phyloP scores from a whole-genome alignment of 2,113 vertebrate species.

The Thomomys bottae region DNA sequence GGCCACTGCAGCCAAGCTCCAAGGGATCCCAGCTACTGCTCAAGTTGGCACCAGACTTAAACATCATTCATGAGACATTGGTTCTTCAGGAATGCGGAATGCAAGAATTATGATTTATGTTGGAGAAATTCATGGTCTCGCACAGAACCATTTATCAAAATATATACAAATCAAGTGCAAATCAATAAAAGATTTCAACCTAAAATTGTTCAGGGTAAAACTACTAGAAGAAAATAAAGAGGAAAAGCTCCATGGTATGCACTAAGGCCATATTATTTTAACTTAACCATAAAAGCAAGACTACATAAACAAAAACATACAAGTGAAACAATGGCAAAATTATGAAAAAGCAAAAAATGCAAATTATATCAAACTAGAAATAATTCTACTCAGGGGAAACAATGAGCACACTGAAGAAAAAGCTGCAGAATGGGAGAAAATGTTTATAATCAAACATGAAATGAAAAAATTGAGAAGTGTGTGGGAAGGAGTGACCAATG shows the following conservation, averaged over 20 bases:
- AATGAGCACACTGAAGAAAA: too few relatives aligned
- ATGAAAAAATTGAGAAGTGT: too few relatives aligned
- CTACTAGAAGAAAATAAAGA: not conserved
- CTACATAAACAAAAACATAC: not conserved
- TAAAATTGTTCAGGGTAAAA: not conserved
- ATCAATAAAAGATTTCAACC: not conserved
- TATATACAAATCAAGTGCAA: not conserved
- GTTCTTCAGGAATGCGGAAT: not conserved
- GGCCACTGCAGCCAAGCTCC: not conserved
- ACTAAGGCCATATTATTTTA: not conserved
- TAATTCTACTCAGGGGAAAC: too few relatives aligned
- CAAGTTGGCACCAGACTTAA: not conserved
- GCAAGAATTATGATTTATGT: not conserved
- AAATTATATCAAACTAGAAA: too few relatives aligned
- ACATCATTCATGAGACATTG: not conserved
- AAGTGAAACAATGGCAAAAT: not conserved
- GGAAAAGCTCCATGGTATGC: not conserved
- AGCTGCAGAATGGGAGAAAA: too few relatives aligned
- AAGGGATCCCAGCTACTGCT: not conserved
- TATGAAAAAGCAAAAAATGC: too few relatives aligned
- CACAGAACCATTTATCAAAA: not conserved
- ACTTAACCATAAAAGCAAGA: not conserved
- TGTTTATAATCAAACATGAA: not conserved
- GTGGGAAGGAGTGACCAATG: too few relatives aligned
- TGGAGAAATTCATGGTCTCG: not conserved